A percentile compares a stretch with the other conserved stretches of the same genome.
phyloP scores from a whole-genome alignment of 2,797 vertebrate species.

The Gymnothorax javanicus region DNA sequence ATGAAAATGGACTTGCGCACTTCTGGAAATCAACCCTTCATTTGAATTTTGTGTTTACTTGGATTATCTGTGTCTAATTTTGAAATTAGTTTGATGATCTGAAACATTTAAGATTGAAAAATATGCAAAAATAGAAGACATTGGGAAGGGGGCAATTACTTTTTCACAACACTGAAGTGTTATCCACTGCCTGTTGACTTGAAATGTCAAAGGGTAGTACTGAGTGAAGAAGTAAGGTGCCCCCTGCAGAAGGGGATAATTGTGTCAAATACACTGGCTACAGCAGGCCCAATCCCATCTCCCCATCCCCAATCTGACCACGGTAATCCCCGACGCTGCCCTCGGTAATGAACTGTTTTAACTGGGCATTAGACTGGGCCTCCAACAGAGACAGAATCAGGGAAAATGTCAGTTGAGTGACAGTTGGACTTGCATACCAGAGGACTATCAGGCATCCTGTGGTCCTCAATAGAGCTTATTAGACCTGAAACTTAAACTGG shows the following conservation, averaged over 20 bases:
- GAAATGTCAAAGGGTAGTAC: conserved; percentile 64
- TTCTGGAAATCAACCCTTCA: too few relatives aligned
- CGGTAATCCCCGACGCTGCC: conserved; percentile 63
- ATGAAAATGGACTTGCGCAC: too few relatives aligned
- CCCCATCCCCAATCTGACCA: conserved; percentile 57
- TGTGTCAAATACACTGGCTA: conserved; percentile 56
- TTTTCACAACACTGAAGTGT: too few relatives aligned
- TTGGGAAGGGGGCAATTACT: too few relatives aligned
- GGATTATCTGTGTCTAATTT: too few relatives aligned
- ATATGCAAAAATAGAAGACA: too few relatives aligned
- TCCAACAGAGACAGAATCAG: conserved; percentile 65
- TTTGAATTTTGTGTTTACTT: too few relatives aligned
- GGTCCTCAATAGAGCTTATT: conserved; percentile 64
- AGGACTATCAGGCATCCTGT: conserved; percentile 55
- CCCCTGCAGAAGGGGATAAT: conserved; percentile 32
- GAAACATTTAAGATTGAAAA: too few relatives aligned
- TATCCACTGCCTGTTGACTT: conserved; percentile 54
- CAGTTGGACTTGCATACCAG: conserved; percentile 66
- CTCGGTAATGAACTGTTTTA: conserved; percentile 73
- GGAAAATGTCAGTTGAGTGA: conserved; percentile 64
- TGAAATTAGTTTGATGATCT: too few relatives aligned
- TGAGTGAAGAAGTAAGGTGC: conserved; percentile 49
- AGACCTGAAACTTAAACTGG: background rate
- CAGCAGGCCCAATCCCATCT: conserved; percentile 53
- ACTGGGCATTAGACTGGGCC: conserved; percentile 55